Evolutionary conservation across 1,140 invertebrate genomes (phyloP).

Genomic region (Danaus plexippus): DNA sequence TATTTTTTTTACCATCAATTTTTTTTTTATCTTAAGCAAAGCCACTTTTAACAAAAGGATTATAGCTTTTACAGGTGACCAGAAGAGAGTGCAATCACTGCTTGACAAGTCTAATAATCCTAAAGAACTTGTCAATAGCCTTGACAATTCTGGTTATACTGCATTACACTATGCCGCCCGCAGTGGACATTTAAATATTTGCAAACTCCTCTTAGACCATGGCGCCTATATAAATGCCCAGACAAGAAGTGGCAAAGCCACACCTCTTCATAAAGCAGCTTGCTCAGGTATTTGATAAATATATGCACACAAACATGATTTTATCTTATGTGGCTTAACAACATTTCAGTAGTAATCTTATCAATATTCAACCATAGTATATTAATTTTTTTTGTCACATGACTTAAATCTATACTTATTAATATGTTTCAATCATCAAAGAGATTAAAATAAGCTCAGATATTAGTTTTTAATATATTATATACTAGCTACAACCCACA

Average conservation of each 20-base stretch:
- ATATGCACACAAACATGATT: no score
- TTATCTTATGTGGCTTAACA: no score
- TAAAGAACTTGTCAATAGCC: constrained; percentile 60
- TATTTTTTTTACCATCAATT: constrained; percentile 35
- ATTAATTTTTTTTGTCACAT: no score
- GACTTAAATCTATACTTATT: no score
- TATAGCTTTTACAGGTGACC: constrained; percentile 78
- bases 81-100: constrained; percentile 73
- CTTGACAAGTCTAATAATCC: constrained; percentile 74
- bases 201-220: constrained; percentile 77
- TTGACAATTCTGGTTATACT: constrained; percentile 81
- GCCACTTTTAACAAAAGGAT: constrained; percentile 4
- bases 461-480: no score
- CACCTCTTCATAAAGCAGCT: constrained; percentile 87
- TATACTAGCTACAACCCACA: no score
- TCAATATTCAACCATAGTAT: no score
- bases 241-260: constrained; percentile 82
- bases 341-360: no score
- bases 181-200: constrained; percentile 80
- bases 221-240: constrained; percentile 82
- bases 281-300: constrained; percentile 72
- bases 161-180: constrained; percentile 90
- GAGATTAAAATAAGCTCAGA: no score
- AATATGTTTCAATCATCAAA: no score
- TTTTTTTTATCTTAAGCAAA: constrained; percentile 3